phyloP scores from a whole-genome alignment of 2,113 vertebrate genomes.

The Cyprinus carpio region DNA sequence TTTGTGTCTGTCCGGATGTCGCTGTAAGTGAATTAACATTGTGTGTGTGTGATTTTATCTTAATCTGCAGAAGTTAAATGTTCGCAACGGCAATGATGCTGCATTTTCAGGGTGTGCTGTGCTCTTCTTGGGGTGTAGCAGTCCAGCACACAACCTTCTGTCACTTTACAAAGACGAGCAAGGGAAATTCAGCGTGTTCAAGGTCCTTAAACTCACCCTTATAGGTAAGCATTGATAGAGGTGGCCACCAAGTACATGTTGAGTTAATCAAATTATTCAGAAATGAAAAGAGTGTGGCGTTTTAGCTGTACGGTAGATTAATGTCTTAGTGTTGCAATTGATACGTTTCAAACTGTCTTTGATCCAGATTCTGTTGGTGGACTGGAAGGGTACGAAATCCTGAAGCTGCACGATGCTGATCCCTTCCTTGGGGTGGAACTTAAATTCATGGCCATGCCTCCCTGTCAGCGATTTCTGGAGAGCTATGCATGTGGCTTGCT shows the following conservation, averaged over 20 bases:
- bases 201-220: slow-evolving; percentile 84
- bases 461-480: slow-evolving; percentile 83
- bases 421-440: slow-evolving; percentile 86
- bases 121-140: slow-evolving; percentile 83
- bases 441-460: slow-evolving; percentile 80
- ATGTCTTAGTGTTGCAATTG: not conserved
- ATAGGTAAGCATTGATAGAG: slow-evolving; percentile 74
- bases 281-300: not conserved
- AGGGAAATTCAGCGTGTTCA: slow-evolving; percentile 82
- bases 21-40: slow-evolving; percentile 4
- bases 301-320: not conserved
- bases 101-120: slow-evolving; percentile 88
- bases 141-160: slow-evolving; percentile 76
- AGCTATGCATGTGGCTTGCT: slow-evolving; percentile 82
- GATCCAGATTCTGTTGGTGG: slow-evolving; percentile 82
- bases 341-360: not conserved
- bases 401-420: slow-evolving; percentile 89
- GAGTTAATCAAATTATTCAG: too few species aligned
- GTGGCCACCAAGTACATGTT: not conserved
- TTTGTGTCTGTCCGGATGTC: not conserved
- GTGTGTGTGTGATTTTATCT: slow-evolving; percentile 9
- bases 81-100: slow-evolving; percentile 64
- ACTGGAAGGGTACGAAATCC: slow-evolving; percentile 82
- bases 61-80: slow-evolving; percentile 71
- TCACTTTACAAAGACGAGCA: slow-evolving; percentile 80